A percentile compares a stretch with the other conserved stretches of the same genome.
phyloP scores from a whole-genome alignment of 2,888 invertebrate species.

The Magallana nippona region DNA sequence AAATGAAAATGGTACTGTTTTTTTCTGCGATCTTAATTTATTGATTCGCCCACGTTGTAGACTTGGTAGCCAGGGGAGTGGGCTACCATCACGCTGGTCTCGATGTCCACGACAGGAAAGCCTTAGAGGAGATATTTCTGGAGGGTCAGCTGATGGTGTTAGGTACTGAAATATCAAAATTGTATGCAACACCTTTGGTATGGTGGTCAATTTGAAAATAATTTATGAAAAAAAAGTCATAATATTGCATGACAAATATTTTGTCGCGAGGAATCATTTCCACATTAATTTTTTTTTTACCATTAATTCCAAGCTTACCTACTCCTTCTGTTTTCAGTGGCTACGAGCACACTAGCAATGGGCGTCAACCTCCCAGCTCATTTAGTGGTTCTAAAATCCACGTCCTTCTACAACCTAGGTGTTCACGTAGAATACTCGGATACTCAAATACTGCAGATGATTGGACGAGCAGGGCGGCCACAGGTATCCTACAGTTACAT shows the following conservation, averaged over 20 bases:
- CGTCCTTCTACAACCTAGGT: constrained; percentile 86
- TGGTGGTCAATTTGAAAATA: neutral
- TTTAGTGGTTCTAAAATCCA: constrained; percentile 90
- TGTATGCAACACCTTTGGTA: neutral
- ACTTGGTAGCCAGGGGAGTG: constrained; percentile 84
- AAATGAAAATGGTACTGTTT: too few species aligned
- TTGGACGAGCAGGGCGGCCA: constrained; percentile 90
- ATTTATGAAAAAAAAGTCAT: neutral
- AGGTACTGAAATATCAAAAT: constrained; percentile 62
- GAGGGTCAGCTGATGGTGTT: constrained; percentile 86
- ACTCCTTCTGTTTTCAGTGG: constrained; percentile 69
- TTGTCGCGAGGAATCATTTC: neutral
- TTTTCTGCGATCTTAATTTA: too few species aligned
- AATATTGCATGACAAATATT: neutral
- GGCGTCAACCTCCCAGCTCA: constrained; percentile 92
- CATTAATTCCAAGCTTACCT: constrained; percentile 29
- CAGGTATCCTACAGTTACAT: constrained; percentile 72
- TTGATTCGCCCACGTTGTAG: constrained; percentile 59
- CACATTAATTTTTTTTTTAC: too few species aligned
- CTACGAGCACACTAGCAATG: constrained; percentile 85
- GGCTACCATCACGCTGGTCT: constrained; percentile 91
- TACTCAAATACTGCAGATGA: constrained; percentile 89
- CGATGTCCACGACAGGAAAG: constrained; percentile 84
- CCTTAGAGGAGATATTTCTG: constrained; percentile 86
- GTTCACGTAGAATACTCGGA: constrained; percentile 86